Percentiles rank a stretch among this genome's conserved stretches.
Conservation (phyloP, 2,797 vertebrate genomes). For the Tauraco hartlaubi region DNA sequence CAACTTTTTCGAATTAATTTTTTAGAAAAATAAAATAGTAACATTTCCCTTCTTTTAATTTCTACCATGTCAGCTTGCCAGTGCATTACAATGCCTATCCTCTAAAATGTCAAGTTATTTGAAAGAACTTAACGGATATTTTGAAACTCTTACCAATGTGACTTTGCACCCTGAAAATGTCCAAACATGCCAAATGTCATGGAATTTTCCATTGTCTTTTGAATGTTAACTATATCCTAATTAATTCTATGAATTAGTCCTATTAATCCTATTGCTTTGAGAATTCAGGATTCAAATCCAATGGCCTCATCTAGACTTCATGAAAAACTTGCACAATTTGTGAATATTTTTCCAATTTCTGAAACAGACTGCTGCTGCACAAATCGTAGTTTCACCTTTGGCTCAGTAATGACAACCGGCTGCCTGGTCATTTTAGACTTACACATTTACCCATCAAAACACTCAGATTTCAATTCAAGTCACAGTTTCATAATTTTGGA, state of each 20-base stretch:
- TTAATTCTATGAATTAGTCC: background rate
- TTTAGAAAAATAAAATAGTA: background rate
- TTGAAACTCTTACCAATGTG: background rate
- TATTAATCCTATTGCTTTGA: background rate
- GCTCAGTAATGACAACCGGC: background rate
- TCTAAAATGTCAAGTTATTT: background rate
- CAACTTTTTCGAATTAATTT: background rate
- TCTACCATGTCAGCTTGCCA: background rate
- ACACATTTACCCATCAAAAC: background rate
- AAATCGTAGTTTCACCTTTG: background rate
- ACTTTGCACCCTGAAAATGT: background rate
- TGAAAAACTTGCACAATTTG: background rate
- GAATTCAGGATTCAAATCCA: background rate
- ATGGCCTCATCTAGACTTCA: background rate
- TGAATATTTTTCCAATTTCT: background rate
- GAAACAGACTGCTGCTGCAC: background rate
- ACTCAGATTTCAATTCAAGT: slow-evolving; percentile 37
- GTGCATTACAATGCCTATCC: background rate
- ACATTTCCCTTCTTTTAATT: background rate
- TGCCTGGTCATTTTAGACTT: background rate
- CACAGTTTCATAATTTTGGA: slow-evolving; percentile 37
- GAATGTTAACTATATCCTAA: background rate
- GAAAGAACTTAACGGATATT: background rate
- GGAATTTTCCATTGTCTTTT: background rate
- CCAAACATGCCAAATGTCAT: background rate